These are phyloP conservation scores for Bimastos eiseni DNA, from an alignment of 2,888 invertebrate species.

Conservation along the genomic window DNA sequence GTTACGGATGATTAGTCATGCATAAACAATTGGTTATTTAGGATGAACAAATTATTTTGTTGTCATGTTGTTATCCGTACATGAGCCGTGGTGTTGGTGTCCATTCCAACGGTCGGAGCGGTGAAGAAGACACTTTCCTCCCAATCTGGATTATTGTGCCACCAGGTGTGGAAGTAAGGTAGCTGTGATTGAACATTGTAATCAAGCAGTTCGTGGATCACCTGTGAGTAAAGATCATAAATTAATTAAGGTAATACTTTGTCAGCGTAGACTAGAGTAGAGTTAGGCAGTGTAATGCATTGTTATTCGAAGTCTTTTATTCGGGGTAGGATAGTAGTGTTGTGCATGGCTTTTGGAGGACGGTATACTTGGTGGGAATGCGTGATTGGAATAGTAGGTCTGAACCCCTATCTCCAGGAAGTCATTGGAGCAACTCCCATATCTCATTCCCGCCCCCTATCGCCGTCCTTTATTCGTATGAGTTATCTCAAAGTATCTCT, in stretches of 20 bases:
- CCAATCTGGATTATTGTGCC: conserved; percentile 52
- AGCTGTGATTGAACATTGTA: conserved; percentile 38
- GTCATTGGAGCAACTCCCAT: no score
- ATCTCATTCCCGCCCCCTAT: no score
- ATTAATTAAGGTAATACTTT: neutral
- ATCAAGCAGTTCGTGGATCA: conserved; percentile 39
- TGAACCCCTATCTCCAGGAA: no score
- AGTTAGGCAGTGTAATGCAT: neutral
- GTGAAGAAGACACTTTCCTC: conserved; percentile 66
- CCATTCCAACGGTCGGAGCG: conserved; percentile 70
- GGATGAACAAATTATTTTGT: no score
- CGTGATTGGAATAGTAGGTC: no score
- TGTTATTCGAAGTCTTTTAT: no score
- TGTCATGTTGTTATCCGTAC: conserved; percentile 59
- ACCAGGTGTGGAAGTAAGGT: conserved; percentile 57
- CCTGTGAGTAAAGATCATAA: conserved; percentile 26
- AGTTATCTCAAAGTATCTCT: no score
- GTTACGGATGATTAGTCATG: no score
- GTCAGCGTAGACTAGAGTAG: neutral
- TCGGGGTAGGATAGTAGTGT: no score
- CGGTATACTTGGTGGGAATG: no score
- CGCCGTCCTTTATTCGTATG: no score
- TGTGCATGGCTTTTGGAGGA: no score
- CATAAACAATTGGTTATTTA: neutral
- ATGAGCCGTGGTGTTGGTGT: conserved; percentile 80